These are phyloP conservation scores for Parnassius apollo DNA, from an alignment of 2,888 invertebrate species.

Conservation along the genomic window DNA sequence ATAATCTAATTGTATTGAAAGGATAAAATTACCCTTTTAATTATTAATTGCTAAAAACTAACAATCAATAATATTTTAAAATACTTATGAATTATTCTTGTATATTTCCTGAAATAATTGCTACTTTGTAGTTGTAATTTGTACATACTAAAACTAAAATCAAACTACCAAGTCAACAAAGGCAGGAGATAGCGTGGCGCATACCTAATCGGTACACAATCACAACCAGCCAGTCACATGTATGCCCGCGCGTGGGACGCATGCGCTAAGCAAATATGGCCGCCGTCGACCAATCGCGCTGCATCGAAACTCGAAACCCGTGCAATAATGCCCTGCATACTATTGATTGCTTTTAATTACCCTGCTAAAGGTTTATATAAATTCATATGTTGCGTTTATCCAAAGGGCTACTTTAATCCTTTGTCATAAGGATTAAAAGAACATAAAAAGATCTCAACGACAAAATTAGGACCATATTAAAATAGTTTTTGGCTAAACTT, in stretches of 20 bases:
- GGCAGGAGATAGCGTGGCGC: conserved; percentile 22
- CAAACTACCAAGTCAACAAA: conserved; percentile 12
- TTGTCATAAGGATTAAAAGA: no score
- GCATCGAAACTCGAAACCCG: conserved; percentile 54
- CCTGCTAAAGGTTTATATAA: conserved; percentile 12
- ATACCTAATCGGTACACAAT: conserved; percentile 23
- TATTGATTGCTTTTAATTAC: conserved; percentile 64
- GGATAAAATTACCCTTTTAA: no score
- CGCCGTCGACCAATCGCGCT: conserved; percentile 62
- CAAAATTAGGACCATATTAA: no score
- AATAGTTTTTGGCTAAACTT: no score
- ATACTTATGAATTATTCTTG: no score
- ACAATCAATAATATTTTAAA: no score
- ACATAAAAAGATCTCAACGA: no score
- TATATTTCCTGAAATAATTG: no score
- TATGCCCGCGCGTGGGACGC: conserved; percentile 56
- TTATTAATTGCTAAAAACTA: no score
- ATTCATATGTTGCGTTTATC: not conserved
- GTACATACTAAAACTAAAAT: not conserved
- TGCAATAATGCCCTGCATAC: conserved; percentile 57
- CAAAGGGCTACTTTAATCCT: no score
- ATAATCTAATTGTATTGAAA: no score
- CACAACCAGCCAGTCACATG: conserved; percentile 51
- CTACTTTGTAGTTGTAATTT: not conserved
- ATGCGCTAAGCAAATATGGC: conserved; percentile 77